These are phyloP conservation scores for Glandiceps talaboti DNA, from an alignment of 53 echinoderm and acorn worm genomes.

Conservation along the genomic window DNA sequence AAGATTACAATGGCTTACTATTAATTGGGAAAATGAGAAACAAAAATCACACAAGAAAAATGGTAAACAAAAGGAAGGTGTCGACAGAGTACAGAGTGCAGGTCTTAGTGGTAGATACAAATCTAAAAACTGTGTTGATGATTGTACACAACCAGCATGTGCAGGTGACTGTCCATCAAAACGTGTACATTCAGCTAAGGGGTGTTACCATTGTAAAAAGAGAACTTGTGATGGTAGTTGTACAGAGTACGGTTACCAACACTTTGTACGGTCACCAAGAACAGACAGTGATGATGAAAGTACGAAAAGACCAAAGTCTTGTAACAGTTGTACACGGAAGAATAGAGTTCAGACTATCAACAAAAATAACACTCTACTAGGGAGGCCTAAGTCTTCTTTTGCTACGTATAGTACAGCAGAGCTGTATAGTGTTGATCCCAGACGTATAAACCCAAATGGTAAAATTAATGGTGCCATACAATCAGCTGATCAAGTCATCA, in stretches of 20 bases:
- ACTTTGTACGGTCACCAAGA: constrained; percentile 42
- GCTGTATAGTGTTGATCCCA: constrained; percentile 29
- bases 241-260: constrained; percentile 78
- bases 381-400: constrained; percentile 77
- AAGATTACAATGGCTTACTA: constrained; percentile 56
- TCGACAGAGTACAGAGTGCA: constrained; percentile 72
- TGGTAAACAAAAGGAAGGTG: constrained; percentile 44
- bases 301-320: constrained; percentile 47
- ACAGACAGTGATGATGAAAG: constrained; percentile 19
- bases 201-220: constrained; percentile 54
- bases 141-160: constrained; percentile 56
- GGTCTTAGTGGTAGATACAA: constrained; percentile 32
- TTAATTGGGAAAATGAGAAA: constrained; percentile 42
- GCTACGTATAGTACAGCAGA: constrained; percentile 79
- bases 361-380: constrained; percentile 59
- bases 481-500: neutral
- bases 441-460: constrained; percentile 26
- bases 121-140: constrained; percentile 48
- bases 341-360: constrained; percentile 42
- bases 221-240: constrained; percentile 62
- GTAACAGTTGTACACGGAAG: constrained; percentile 45
- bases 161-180: constrained; percentile 59
- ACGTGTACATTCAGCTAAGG: constrained; percentile 14
- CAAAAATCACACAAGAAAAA: constrained; percentile 60
- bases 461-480: neutral